phyloP scores from a whole-genome alignment of 2,888 invertebrate species.

The Metellina segmentata region DNA sequence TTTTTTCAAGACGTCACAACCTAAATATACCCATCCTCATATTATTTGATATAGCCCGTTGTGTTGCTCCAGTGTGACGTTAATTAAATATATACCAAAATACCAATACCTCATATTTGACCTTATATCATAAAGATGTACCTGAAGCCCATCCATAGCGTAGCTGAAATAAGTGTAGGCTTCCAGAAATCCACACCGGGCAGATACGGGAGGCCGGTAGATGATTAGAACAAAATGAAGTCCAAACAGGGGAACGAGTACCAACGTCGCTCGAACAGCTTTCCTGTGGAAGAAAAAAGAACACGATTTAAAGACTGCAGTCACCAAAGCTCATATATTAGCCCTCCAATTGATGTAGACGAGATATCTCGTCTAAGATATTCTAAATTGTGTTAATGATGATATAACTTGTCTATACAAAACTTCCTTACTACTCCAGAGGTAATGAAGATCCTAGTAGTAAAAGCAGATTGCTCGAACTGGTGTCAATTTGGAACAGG shows the following conservation, averaged over 20 bases:
- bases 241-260: conserved; percentile 83
- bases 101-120: no score
- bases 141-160: conserved; percentile 82
- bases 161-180: conserved; percentile 81
- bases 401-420: no score
- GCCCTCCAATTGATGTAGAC: background rate
- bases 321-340: background rate
- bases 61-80: no score
- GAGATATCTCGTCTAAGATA: background rate
- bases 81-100: no score
- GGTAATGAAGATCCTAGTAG: no score
- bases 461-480: no score
- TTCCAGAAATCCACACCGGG: conserved; percentile 79
- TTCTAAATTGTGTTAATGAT: no score
- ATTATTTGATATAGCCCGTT: no score
- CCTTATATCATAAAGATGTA: conserved; percentile 76
- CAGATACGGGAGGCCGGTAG: conserved; percentile 80
- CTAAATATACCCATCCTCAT: no score
- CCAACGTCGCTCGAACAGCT: conserved; percentile 82
- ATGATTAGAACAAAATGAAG: conserved; percentile 82
- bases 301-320: background rate
- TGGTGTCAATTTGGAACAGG: no score
- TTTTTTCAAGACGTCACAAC: no score
- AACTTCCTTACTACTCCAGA: no score
- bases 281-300: conserved; percentile 80